Conservation (phyloP, 1,140 invertebrate genomes). For the Hylyphantes graminicola region DNA sequence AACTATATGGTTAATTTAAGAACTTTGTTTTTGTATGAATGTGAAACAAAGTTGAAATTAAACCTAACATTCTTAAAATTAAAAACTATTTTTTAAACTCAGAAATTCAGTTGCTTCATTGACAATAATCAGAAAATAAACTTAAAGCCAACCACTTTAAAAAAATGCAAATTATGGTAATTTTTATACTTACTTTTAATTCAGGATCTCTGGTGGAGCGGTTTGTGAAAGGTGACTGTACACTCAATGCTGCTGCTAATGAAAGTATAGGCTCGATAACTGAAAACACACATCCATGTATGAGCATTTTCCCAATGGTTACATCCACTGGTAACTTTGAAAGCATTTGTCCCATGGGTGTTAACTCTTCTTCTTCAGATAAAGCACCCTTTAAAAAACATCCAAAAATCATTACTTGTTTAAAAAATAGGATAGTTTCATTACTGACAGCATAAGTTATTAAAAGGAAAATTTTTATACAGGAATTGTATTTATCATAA, state of each 20-base stretch:
- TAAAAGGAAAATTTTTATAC: too few species aligned
- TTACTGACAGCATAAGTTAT: too few species aligned
- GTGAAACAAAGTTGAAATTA: too few species aligned
- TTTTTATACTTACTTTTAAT: constrained; percentile 72
- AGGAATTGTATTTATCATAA: too few species aligned
- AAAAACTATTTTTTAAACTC: background rate
- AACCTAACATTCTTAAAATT: background rate
- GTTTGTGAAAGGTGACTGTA: constrained; percentile 93
- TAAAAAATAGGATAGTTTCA: too few species aligned
- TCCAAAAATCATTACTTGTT: background rate
- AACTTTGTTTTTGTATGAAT: too few species aligned
- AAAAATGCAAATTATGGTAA: background rate
- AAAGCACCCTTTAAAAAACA: constrained; percentile 77
- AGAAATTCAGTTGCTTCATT: background rate
- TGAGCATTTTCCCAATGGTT: constrained; percentile 89
- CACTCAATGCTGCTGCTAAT: constrained; percentile 89
- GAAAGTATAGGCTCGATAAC: constrained; percentile 84
- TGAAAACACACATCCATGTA: constrained; percentile 62
- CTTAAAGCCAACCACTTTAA: background rate
- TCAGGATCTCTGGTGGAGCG: constrained; percentile 86
- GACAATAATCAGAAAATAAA: background rate
- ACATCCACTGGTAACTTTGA: constrained; percentile 94
- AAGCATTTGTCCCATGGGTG: constrained; percentile 87
- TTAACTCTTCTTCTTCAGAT: constrained; percentile 85
- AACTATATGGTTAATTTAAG: too few species aligned